phyloP scores from a whole-genome alignment of 2,888 invertebrate genomes.

The Lottia gigantea region DNA sequence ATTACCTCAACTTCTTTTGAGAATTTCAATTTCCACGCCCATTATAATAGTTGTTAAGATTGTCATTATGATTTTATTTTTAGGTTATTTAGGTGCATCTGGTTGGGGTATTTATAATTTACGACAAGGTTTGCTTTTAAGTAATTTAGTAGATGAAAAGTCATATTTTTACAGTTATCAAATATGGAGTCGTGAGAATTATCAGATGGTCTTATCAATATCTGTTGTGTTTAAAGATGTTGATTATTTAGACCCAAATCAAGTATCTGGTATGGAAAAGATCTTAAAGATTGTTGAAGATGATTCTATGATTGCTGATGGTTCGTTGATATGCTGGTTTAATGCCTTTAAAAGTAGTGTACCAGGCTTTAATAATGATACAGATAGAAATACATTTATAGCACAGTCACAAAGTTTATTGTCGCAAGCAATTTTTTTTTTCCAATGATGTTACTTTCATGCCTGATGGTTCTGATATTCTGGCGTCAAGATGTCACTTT shows the following conservation, averaged over 20 bases:
- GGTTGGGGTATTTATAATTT: not conserved
- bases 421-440: slow-evolving; percentile 20
- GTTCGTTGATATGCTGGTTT: slow-evolving; percentile 16
- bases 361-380: slow-evolving; percentile 1
- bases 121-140: not conserved
- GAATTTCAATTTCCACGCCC: no score
- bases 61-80: not conserved
- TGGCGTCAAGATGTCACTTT: slow-evolving; percentile 86
- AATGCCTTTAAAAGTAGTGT: slow-evolving; percentile 6
- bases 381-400: slow-evolving; percentile 18
- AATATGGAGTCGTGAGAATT: slow-evolving; percentile 30
- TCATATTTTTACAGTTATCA: slow-evolving; percentile 39
- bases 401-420: slow-evolving; percentile 21
- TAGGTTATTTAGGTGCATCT: not conserved
- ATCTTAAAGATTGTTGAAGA: not conserved
- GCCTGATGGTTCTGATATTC: slow-evolving; percentile 71
- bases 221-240: slow-evolving; percentile 35
- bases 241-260: slow-evolving; percentile 23
- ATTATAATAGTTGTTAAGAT: not conserved
- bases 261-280: not conserved
- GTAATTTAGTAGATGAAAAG: not conserved
- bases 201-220: slow-evolving; percentile 32
- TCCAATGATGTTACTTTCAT: slow-evolving; percentile 43
- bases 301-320: not conserved
- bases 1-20: slow-evolving; percentile 24